Percentiles rank a stretch among this genome's conserved stretches.
These are phyloP conservation scores for Synchiropus splendidus DNA, from an alignment of 2,113 vertebrate species.

Conservation along the genomic window DNA sequence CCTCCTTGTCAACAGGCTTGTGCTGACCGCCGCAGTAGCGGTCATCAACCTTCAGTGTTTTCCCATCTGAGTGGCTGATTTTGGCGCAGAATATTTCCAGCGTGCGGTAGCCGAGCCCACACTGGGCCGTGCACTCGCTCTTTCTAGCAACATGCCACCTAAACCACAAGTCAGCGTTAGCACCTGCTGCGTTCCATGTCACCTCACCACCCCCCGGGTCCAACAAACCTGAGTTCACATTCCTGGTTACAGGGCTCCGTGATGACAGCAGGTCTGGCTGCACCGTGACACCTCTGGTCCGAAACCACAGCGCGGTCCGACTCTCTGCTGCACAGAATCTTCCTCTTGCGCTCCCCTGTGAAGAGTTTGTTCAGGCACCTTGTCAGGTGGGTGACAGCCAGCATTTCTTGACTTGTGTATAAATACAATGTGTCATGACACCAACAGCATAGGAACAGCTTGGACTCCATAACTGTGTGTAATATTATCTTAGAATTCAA, in stretches of 20 bases:
- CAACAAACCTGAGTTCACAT: slow-evolving; percentile 89
- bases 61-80: slow-evolving; percentile 74
- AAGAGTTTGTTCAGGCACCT: slow-evolving; percentile 2
- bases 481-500: too few relatives aligned
- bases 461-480: too few relatives aligned
- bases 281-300: slow-evolving; percentile 85
- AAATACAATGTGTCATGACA: too few relatives aligned
- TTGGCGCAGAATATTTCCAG: slow-evolving; percentile 87
- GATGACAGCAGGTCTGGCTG: slow-evolving; percentile 71
- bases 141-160: slow-evolving; percentile 87
- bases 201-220: too few relatives aligned
- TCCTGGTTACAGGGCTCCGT: slow-evolving; percentile 82
- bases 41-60: slow-evolving; percentile 83
- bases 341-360: slow-evolving; percentile 83
- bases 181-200: too few relatives aligned
- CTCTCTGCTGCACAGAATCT: slow-evolving; percentile 82
- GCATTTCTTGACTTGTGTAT: too few relatives aligned
- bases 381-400: too few relatives aligned
- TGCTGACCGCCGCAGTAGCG: slow-evolving; percentile 75
- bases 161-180: neutral
- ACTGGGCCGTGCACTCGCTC: slow-evolving; percentile 87
- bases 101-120: slow-evolving; percentile 81
- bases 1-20: slow-evolving; percentile 82
- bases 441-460: too few relatives aligned
- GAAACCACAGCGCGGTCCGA: slow-evolving; percentile 87